Base-by-base conservation (phyloP, 2,888 invertebrate genomes). In the Cheilosia soror region DNA sequence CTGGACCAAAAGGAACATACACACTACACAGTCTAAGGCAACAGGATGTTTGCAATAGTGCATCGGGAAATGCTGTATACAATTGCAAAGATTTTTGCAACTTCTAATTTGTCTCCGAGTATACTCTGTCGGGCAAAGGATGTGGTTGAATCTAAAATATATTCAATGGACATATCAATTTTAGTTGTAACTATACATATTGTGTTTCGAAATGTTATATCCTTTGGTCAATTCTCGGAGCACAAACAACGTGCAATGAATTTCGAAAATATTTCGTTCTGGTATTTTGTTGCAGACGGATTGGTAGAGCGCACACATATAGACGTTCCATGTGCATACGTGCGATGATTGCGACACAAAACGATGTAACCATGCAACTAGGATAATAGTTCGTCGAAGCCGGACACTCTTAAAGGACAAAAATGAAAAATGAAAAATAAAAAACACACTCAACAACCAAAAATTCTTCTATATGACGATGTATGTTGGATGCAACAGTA, bases 1-100 rank as follows among this genome's bases (percentile, higher is more conserved):
- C 37, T 77, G 47, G n/a, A 62, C 25, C 20, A 40, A 40, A 51
- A 29, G 47, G 58, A 49, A n/a, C 4, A 11, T 27, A 62, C 20
- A 15, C 53, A 9, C 47, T 15, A 62, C 47, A 25, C 2, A 55
- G 44, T 51, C 44, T 68, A 47, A 49, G 62, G 68, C 63, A 68
- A 69, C 81, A 69, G 80, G 75, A 80, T 80, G 80, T 80, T 33
- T 60, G 60, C 75, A 44, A 60, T 20, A 37, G 53, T 62, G 60
- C 25, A 75, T 55, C 75, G 25, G 66, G 47, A 68, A 60, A 40
- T 68, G 53, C 11, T 27, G 11, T 82, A 71, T 82, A 71, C 77
- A 60, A 71, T 60, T 77, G 71, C 65, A 60, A 71, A 66, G 65
- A 77, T 82, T 82, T 82, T 82, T 58, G 44, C 51, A 71, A 66